Evolutionary conservation across 2,113 vertebrate genomes (phyloP).

Genomic region (Gymnobelideus leadbeateri): DNA sequence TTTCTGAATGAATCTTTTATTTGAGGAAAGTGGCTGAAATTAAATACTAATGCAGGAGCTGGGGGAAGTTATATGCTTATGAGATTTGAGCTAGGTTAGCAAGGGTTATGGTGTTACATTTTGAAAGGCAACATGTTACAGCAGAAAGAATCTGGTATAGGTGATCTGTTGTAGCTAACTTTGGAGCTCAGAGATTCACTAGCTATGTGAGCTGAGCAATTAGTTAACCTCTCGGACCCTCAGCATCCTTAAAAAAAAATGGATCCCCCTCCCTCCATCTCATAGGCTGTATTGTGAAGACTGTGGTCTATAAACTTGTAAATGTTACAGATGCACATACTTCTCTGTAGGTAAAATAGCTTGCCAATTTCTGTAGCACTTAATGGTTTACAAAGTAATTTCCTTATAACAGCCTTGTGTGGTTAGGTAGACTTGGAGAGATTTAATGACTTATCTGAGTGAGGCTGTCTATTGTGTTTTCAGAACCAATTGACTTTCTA

Average conservation of each 20-base stretch:
- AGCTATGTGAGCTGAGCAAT: not conserved
- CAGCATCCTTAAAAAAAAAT: not conserved
- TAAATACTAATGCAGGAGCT: not conserved
- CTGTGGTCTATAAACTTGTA: not conserved
- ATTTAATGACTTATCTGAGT: not conserved
- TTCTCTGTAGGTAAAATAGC: not conserved
- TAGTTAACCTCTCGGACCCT: not conserved
- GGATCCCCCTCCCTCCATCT: not conserved
- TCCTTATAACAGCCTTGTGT: not conserved
- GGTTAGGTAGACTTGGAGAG: not conserved
- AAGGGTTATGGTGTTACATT: not conserved
- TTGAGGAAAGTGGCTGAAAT: not conserved
- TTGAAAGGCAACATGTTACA: too few species aligned
- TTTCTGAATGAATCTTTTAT: not conserved
- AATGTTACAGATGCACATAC: not conserved
- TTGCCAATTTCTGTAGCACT: accelerated
- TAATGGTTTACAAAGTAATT: not conserved
- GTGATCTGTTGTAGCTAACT: not conserved
- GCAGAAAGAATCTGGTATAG: too few species aligned
- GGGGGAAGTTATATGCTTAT: not conserved
- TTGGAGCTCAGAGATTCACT: not conserved
- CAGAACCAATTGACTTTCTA: not conserved
- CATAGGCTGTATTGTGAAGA: not conserved
- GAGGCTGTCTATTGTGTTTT: not conserved
- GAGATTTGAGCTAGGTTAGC: not conserved